Percentiles rank a stretch among this genome's conserved stretches.
Conservation (phyloP, 2,888 invertebrate species). For the Ophion costatus region DNA sequence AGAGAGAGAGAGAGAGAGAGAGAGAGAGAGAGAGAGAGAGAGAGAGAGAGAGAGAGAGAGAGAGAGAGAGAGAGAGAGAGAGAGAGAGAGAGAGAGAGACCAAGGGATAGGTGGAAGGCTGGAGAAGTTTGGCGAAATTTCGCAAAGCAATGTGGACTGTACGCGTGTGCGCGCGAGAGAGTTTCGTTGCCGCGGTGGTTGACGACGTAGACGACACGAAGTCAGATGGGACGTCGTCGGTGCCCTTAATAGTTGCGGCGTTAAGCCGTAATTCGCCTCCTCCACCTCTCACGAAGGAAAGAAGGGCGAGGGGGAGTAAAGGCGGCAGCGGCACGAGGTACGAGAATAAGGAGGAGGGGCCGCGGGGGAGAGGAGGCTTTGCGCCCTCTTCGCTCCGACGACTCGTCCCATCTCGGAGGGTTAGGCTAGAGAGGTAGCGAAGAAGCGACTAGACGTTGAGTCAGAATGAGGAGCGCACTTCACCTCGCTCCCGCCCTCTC, state of each 20-base stretch:
- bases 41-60: no score
- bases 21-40: not conserved
- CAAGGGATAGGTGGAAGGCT: not conserved
- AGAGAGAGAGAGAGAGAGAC: slow-evolving; percentile 3
- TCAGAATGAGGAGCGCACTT: slow-evolving; percentile 43
- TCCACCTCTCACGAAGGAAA: not conserved
- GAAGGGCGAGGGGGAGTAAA: slow-evolving; percentile 22
- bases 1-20: no score
- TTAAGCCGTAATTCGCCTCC: slow-evolving; percentile 66
- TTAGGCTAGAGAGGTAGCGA: slow-evolving; percentile 15
- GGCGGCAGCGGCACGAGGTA: not conserved
- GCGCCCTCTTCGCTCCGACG: slow-evolving; percentile 32
- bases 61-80: not conserved
- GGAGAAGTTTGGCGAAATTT: slow-evolving; percentile 53
- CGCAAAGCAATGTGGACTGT: slow-evolving; percentile 31
- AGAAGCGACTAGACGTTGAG: slow-evolving; percentile 54
- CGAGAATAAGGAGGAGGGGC: not conserved
- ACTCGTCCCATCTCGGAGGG: slow-evolving; percentile 51
- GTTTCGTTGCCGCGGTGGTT: slow-evolving; percentile 27
- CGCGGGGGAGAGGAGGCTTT: not conserved
- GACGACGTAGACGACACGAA: slow-evolving; percentile 45
- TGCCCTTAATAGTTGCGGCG: slow-evolving; percentile 65
- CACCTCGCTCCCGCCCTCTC: slow-evolving; percentile 24
- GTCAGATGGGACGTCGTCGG: slow-evolving; percentile 54
- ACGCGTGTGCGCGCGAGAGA: slow-evolving; percentile 35